Base-by-base conservation (phyloP, 1,140 invertebrate species). In the Himalopsyche phryganea region DNA sequence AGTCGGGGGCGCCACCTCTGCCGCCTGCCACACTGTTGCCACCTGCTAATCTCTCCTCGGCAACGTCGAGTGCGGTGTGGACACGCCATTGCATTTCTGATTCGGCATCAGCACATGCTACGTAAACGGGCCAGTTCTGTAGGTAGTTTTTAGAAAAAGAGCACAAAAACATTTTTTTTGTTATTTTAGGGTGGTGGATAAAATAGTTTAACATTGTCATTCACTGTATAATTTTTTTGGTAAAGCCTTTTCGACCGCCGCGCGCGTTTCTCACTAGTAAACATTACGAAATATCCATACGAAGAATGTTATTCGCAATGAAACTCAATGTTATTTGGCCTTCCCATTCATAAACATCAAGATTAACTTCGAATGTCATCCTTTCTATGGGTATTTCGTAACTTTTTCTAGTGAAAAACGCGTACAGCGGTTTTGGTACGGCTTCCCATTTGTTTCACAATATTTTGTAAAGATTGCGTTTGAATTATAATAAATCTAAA, bases 61-160 rank as follows among this genome's bases (percentile, higher is more conserved):
- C 85, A 17, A 97, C 91, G 75, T 98, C 95, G 53, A 97, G 81
- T 0, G 93, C 94, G 2, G 94, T 95, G 66, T 97, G 91, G 10
- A 96, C 90, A 65, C 92, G 90, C 77, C 95, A 96, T 68, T 96
- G 93, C 14, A 75, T 69, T 1, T 75, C 76, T 67, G 95, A 85
- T 71, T 93, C 87, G 36, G 96, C 75, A 67, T 94, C 92, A 41
- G 82, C 80, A 58, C 86, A 76, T 66, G 87, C 75, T 74, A 98
- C 87, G 68, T 91, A 96, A 57, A 96, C 83, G 1, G 94, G 94
- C 28, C 92, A 91, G 78, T 97, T 97, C 91, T 92, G 66, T 6
- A 48, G 23, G 3, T 28, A 9, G 23, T 28, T n/a, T n/a, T n/a
- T n/a, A n/a, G n/a, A n/a, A n/a, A 57, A 23, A n/a, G 20, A 23